These are phyloP conservation scores for Eurytoma adleriae DNA, from an alignment of 2,888 invertebrate species.

Conservation along the genomic window DNA sequence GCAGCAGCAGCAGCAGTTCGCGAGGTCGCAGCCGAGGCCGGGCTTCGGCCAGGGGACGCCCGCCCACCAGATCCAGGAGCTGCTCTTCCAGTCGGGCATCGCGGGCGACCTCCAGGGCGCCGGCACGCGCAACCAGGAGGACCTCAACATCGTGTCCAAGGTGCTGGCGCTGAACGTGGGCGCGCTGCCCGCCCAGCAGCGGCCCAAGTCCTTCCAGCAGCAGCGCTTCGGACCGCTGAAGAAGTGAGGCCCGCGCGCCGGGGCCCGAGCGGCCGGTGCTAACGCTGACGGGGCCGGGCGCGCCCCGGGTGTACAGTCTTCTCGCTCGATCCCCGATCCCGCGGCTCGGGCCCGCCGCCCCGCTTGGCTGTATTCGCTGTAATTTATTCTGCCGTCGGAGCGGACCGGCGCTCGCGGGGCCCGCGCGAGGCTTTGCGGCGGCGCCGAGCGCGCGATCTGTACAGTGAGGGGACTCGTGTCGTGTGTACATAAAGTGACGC, in stretches of 20 bases:
- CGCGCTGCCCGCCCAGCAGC: slow-evolving; percentile 74
- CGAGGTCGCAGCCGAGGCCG: slow-evolving; percentile 58
- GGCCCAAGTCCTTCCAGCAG: slow-evolving; percentile 35
- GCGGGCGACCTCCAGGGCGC: slow-evolving; percentile 74
- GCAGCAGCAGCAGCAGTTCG: slow-evolving; percentile 67
- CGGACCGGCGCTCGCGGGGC: not conserved
- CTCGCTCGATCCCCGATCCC: no score
- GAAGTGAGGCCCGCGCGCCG: slow-evolving; percentile 18
- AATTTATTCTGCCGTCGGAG: not conserved
- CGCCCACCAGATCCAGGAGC: slow-evolving; percentile 81
- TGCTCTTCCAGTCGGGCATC: slow-evolving; percentile 83
- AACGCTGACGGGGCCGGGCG: no score
- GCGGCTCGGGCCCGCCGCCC: no score
- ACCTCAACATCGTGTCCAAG: slow-evolving; percentile 88
- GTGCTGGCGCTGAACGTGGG: slow-evolving; percentile 88
- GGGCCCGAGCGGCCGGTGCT: no score
- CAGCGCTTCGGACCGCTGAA: slow-evolving; percentile 31
- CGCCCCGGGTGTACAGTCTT: no score
- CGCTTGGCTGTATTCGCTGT: no score
- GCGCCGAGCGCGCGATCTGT: not conserved
- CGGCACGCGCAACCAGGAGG: slow-evolving; percentile 80
- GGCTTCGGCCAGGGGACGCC: slow-evolving; percentile 67
- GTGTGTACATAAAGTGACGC: not conserved
- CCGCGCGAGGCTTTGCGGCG: not conserved
- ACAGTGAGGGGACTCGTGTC: not conserved